Base-by-base conservation (phyloP, 2,113 vertebrate genomes). In the Charadrius vociferus region DNA sequence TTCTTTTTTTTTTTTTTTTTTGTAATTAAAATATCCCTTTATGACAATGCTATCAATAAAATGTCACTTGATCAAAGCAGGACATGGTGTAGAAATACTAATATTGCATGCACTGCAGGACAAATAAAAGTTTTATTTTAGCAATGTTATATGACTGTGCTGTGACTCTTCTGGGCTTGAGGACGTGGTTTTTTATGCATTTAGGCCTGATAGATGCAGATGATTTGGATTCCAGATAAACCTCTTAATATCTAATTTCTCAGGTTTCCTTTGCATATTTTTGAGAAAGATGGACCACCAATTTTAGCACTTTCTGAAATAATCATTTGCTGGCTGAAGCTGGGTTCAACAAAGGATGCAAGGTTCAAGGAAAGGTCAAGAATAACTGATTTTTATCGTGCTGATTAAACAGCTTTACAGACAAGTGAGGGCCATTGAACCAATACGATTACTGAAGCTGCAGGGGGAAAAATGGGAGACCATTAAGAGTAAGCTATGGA, bases 311-410 rank as follows among this genome's bases (percentile, higher is more conserved):
- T 93, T 93, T 73, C 53, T 75, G 39, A 93, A 49, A 39, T 63
- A 67, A 79, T 65, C 3, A 41, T 89, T 94, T 78, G 2, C 13
- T 52, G 37, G 22, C 13, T 61, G 37, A 95, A 85, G 12, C 15
- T 61, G 39, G 7, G 18, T 90, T 93, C 52, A 92, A 56, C 11
- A 81, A 73, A 88, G 14, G 30, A 58, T 66, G 14, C 27, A 82
- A 80, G 23, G 73, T 71, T 88, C 75, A 93, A 80, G 65, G 17
- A 91, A 90, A 96, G 24, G 39, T 85, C 81, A 92, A 90, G 45
- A 56, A 66, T 88, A 75, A 77, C 58, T 58, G 19, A 34, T 55
- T 90, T 95, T 91, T 85, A 75, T 89, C 36, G 34, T 77, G 36
- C 22, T 93, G 70, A 81, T 95, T 94, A 86, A 90, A 91, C 29